These are phyloP conservation scores for Anastrepha obliqua DNA, from an alignment of 1,140 invertebrate species.

Conservation along the genomic window DNA sequence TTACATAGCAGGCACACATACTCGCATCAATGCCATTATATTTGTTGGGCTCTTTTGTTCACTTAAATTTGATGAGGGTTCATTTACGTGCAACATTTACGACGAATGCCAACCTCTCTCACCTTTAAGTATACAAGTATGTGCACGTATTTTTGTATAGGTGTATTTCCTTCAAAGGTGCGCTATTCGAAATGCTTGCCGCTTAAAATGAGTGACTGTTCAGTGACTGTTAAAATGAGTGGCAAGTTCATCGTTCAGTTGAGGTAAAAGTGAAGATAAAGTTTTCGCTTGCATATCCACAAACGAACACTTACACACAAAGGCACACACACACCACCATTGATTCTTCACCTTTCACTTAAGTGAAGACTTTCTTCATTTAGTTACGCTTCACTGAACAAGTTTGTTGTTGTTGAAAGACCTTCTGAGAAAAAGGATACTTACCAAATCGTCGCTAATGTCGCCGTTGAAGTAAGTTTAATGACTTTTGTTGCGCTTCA, in stretches of 20 bases:
- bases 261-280: conserved; percentile 1
- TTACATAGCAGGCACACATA: too few relatives aligned
- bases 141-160: neutral
- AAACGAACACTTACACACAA: neutral
- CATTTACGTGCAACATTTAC: neutral
- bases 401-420: neutral
- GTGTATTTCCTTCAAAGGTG: neutral
- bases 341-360: neutral
- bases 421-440: neutral
- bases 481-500: conserved; percentile 32
- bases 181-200: neutral
- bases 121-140: neutral
- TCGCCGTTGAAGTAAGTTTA: conserved; percentile 17
- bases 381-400: conserved; percentile 21
- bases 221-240: too few relatives aligned
- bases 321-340: neutral
- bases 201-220: neutral
- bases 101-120: neutral
- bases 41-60: neutral
- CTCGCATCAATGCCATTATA: too few relatives aligned
- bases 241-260: too few relatives aligned
- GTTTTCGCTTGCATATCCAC: neutral
- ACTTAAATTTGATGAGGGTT: neutral
- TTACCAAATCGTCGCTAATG: neutral
- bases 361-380: neutral